Conservation (phyloP, 2,113 vertebrate genomes). For the Varanus salvator region DNA sequence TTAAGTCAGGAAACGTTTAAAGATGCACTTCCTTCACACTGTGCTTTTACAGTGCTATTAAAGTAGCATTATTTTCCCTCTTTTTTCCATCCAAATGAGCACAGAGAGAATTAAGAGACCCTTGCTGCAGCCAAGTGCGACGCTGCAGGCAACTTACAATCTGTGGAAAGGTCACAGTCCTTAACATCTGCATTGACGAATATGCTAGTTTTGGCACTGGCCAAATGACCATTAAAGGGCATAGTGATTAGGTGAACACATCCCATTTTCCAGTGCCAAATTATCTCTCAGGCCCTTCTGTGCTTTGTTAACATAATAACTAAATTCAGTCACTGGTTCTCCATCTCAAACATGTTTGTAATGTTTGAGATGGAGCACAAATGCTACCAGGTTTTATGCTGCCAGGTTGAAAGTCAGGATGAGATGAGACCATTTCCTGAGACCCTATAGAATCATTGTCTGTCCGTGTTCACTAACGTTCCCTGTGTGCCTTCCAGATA, state of each 20-base stretch:
- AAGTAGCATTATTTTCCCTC: neutral
- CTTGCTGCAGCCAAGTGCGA: neutral
- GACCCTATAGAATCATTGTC: neutral
- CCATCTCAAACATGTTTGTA: neutral
- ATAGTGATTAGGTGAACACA: conserved; percentile 45
- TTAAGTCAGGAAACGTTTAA: conserved; percentile 1
- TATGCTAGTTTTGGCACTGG: neutral
- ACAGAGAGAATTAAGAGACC: neutral
- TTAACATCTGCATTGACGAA: neutral
- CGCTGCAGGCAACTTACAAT: neutral
- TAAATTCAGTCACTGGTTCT: neutral
- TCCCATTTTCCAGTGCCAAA: neutral
- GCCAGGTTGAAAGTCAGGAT: neutral
- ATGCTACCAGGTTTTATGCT: neutral
- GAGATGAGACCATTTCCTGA: neutral
- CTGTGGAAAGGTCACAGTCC: conserved; percentile 22
- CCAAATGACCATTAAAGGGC: conserved; percentile 24
- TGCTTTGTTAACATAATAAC: neutral
- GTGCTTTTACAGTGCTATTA: neutral
- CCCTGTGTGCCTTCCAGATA: no score
- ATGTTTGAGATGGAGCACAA: neutral
- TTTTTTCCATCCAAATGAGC: neutral
- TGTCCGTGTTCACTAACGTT: no score
- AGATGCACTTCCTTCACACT: neutral
- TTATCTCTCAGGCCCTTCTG: neutral